Percentiles rank a stretch among this genome's conserved stretches.
phyloP scores from a whole-genome alignment of 2,113 vertebrate genomes.

The Mustelus asterias region DNA sequence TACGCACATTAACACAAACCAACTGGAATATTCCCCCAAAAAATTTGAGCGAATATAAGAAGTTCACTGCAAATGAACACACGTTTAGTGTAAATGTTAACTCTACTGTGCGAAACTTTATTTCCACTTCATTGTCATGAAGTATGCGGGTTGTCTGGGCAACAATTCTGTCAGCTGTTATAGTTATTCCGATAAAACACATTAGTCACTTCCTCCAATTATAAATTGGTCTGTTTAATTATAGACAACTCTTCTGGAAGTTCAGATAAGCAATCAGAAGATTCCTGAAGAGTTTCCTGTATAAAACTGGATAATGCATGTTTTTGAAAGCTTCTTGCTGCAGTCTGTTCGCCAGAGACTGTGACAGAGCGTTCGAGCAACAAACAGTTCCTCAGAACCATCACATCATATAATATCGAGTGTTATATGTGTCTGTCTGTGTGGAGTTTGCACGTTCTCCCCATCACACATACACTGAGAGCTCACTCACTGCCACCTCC shows the following conservation, averaged over 20 bases:
- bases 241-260: neutral
- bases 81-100: neutral
- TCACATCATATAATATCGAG: neutral
- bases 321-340: neutral
- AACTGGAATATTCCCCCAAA: neutral
- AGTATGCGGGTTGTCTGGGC: neutral
- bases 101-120: neutral
- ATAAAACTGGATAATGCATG: neutral
- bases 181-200: neutral
- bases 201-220: conserved; percentile 23
- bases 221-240: conserved; percentile 4
- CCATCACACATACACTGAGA: too few species aligned
- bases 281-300: neutral
- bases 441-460: too few species aligned
- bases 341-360: neutral
- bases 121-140: neutral
- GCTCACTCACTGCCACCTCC: too few species aligned
- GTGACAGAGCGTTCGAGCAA: too few species aligned
- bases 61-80: neutral
- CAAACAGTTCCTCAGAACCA: neutral
- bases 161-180: neutral
- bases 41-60: neutral
- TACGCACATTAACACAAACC: neutral
- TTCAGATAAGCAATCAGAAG: neutral
- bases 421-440: too few species aligned